These are phyloP conservation scores for Cathartes aura DNA, from an alignment of 2,113 vertebrate genomes.

Conservation along the genomic window DNA sequence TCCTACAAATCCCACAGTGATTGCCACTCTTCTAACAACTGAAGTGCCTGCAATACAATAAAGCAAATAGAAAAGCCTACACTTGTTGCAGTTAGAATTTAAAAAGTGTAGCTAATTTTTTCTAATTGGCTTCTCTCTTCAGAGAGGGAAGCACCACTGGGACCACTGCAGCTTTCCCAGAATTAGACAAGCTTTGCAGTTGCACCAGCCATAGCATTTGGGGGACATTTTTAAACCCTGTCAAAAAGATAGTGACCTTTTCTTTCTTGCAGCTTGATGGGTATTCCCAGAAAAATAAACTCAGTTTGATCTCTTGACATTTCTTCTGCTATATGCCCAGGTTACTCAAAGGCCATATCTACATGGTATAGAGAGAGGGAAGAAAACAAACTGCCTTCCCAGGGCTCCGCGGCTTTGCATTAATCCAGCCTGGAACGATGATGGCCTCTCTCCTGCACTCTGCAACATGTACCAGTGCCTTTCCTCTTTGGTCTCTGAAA, in stretches of 20 bases:
- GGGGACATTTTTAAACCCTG: neutral
- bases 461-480: neutral
- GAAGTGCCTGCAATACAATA: neutral
- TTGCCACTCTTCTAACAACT: neutral
- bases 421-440: neutral
- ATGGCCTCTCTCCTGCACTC: neutral
- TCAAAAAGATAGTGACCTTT: constrained; percentile 2
- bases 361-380: neutral
- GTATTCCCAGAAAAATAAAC: constrained; percentile 10
- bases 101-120: neutral
- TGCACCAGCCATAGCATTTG: neutral
- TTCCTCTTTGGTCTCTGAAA: neutral
- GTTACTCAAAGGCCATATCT: neutral
- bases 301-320: neutral
- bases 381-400: neutral
- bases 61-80: neutral
- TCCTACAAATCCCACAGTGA: neutral
- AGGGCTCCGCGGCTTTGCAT: neutral
- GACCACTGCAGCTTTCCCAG: neutral
- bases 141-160: neutral
- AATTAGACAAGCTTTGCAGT: neutral
- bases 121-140: neutral
- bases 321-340: neutral
- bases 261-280: neutral
- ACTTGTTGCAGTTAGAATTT: neutral